phyloP scores from a whole-genome alignment of 2,888 invertebrate genomes.

The Meteorus cinctellus region DNA sequence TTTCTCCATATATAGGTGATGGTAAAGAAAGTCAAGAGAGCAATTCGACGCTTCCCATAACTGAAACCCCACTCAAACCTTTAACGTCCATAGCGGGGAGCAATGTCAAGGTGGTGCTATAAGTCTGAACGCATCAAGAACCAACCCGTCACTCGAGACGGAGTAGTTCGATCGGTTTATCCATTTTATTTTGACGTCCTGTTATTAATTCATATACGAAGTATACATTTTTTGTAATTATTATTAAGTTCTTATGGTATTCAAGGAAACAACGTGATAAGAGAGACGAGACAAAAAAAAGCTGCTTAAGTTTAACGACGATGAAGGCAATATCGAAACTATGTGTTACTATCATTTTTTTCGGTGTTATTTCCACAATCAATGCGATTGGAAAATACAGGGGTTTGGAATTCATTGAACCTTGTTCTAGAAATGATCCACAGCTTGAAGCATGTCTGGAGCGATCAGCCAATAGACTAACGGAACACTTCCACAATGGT shows the following conservation, averaged over 20 bases:
- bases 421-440: slow-evolving; percentile 82
- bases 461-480: slow-evolving; percentile 83
- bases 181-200: slow-evolving; percentile 23
- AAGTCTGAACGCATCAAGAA: slow-evolving; percentile 66
- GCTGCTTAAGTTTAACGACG: not conserved
- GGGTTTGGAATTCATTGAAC: slow-evolving; percentile 80
- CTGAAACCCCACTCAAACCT: slow-evolving; percentile 48
- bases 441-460: slow-evolving; percentile 83
- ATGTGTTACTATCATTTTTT: slow-evolving; percentile 35
- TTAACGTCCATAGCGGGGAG: slow-evolving; percentile 60
- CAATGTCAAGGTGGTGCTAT: slow-evolving; percentile 72
- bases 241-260: slow-evolving; percentile 3
- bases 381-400: slow-evolving; percentile 65
- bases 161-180: slow-evolving; percentile 60
- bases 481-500: slow-evolving; percentile 82
- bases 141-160: slow-evolving; percentile 66
- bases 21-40: slow-evolving; percentile 43
- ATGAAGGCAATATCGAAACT: not conserved
- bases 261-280: slow-evolving; percentile 15
- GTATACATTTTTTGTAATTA: slow-evolving; percentile 8
- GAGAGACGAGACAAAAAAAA: not conserved
- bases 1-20: not conserved
- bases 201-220: not conserved
- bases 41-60: slow-evolving; percentile 44
- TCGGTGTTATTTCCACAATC: slow-evolving; percentile 50